Evolutionary conservation across 2,888 invertebrate genomes (phyloP).

Genomic region (Prenolepis imparis): DNA sequence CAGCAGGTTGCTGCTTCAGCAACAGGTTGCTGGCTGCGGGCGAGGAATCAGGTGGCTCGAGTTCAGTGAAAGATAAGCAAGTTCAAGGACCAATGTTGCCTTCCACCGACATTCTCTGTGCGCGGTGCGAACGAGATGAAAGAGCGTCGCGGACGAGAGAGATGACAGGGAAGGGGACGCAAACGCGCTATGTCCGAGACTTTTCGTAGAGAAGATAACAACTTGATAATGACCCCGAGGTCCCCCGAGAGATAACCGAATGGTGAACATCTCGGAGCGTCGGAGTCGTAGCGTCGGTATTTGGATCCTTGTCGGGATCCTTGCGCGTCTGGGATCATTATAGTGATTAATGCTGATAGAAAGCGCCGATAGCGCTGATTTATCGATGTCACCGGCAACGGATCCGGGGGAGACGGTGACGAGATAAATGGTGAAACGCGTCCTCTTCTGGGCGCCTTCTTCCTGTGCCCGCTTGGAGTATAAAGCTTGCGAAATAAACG

Average conservation of each 20-base stretch:
- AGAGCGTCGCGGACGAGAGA: slow-evolving; percentile 47
- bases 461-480: slow-evolving; percentile 52
- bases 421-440: slow-evolving; percentile 80
- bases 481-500: slow-evolving; percentile 69
- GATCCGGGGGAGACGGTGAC: slow-evolving; percentile 78
- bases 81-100: slow-evolving; percentile 65
- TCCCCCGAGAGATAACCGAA: slow-evolving; percentile 76
- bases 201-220: slow-evolving; percentile 81
- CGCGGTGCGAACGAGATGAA: slow-evolving; percentile 42
- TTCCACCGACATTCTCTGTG: slow-evolving; percentile 61
- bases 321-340: slow-evolving; percentile 83
- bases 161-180: slow-evolving; percentile 47
- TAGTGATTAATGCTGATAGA: slow-evolving; percentile 86
- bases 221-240: slow-evolving; percentile 81
- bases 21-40: slow-evolving; percentile 59
- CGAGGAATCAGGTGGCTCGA: slow-evolving; percentile 65
- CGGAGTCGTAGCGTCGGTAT: slow-evolving; percentile 76
- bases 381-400: slow-evolving; percentile 84
- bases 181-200: slow-evolving; percentile 68
- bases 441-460: slow-evolving; percentile 70
- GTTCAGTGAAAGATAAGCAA: slow-evolving; percentile 65
- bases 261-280: slow-evolving; percentile 71
- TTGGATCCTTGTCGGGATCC: slow-evolving; percentile 81
- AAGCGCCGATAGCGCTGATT: slow-evolving; percentile 84
- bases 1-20: slow-evolving; percentile 41